Evolutionary conservation across 2,113 vertebrate genomes (phyloP), one percentile per base, ranked within the genome.

Genomic region (Leptosomus discolor): DNA sequence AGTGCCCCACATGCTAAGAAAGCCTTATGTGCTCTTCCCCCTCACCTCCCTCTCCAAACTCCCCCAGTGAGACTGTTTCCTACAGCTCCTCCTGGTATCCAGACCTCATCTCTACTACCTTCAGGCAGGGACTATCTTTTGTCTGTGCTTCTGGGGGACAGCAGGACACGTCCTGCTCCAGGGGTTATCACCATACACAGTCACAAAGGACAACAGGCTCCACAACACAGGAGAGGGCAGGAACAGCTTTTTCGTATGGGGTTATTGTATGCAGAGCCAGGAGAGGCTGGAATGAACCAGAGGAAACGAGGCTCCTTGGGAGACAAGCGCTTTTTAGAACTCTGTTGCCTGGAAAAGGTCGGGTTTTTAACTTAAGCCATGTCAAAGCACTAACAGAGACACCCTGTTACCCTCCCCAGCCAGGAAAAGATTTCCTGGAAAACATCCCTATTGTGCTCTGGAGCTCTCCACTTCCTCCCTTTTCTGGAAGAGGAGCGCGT

Each of bases 361-460:
- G 4, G 2, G 5, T 39, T 69, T 94, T 86, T 43, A 53, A 79
- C 26, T 81, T 90, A 27, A 89, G 32, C 30, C 8, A 4, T 53
- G 70, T 78, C 70, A 74, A 94, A 90, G 78, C 36, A 43, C 32
- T 70, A 78, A 83, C 58, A 88, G 70, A 97, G 78, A 88, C 64
- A 75, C 32, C 92, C 41, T 39, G 36, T 91, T 94, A 92, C 81
- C 60, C 69, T 87, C 88, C 75, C 82, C 79, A 94, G 82, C 89
- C 77, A 76, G 92, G 93, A 95, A 95, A 95, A 92, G 90, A 89
- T 94, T 93, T 97, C 92, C 95, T 95, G 92, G 84, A 96, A 97
- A 97, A 97, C 75, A 97, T 88, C 92, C 73, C 87, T 57, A 97
- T 93, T 94, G 85, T 93, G 67, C 69, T 95, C 43, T 2, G 5